These are phyloP conservation scores for Boloria euphrosyne DNA, from an alignment of 2,888 invertebrate genomes.

Conservation along the genomic window DNA sequence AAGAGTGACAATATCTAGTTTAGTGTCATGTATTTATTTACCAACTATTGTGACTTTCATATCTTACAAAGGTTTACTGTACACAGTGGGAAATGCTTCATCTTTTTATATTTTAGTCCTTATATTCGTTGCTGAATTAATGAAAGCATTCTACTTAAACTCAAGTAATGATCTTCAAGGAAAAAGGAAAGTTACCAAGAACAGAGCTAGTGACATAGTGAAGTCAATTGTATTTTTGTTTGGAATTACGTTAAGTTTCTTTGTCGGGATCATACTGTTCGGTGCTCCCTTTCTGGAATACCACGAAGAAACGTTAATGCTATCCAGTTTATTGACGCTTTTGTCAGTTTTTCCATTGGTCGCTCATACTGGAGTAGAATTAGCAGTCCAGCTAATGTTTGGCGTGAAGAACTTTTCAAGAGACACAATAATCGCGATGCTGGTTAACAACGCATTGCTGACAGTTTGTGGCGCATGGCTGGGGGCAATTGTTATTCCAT, in stretches of 20 bases:
- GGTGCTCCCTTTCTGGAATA: constrained; percentile 85
- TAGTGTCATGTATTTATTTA: constrained; percentile 84
- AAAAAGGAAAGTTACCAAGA: constrained; percentile 69
- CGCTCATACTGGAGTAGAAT: constrained; percentile 83
- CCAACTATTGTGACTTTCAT: constrained; percentile 81
- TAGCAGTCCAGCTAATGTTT: constrained; percentile 78
- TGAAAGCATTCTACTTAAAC: constrained; percentile 77
- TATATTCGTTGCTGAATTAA: constrained; percentile 77
- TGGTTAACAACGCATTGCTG: constrained; percentile 80
- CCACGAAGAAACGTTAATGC: constrained; percentile 86
- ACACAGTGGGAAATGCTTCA: constrained; percentile 82
- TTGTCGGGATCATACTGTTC: constrained; percentile 84
- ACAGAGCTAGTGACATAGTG: constrained; percentile 71
- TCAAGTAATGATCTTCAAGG: constrained; percentile 59
- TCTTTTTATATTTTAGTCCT: constrained; percentile 70
- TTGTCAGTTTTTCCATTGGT: constrained; percentile 85
- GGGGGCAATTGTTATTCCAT: constrained; percentile 91
- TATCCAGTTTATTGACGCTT: constrained; percentile 83
- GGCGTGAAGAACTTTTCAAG: constrained; percentile 75
- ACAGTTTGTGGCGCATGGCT: constrained; percentile 91
- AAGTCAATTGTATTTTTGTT: constrained; percentile 75
- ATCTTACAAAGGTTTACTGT: constrained; percentile 81
- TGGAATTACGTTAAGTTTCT: constrained; percentile 78
- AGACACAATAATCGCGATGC: constrained; percentile 79
- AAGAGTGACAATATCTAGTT: constrained; percentile 75